Evolutionary conservation across 2,113 vertebrate species (phyloP), one percentile per base, ranked within the genome.

Genomic region (Gymnorhina tibicen): DNA sequence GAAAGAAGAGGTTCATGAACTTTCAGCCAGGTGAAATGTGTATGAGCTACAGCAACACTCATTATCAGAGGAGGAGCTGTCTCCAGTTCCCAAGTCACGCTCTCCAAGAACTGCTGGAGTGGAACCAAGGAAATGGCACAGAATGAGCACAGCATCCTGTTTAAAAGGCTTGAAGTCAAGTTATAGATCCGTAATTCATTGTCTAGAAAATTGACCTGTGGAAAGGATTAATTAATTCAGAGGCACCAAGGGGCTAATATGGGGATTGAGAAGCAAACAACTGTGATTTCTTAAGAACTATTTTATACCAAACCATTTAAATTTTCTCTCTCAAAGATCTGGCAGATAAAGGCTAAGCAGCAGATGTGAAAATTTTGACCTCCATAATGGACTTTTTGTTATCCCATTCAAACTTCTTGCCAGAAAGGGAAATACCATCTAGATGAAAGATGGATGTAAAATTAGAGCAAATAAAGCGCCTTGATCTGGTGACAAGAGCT

Each of bases 1-100:
- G 32, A 95, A 95, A 97, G 64, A 91, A 59, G 55, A 92, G 60
- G 76, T 91, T 96, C 73, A 64, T 1, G 32, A 92, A 95, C 66
- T 95, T 92, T 75, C 53, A 81, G 56, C 37, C 56, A 75, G 86
- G 60, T 96, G 64, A 89, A 91, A 67, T 35, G 58, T 30, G 12
- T 72, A 30, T 14, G 46, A 90, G 58, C 67, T 92, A 55, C 35
- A 95, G 79, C 49, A 93, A 74, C 30, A 23, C 23, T 67, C 47
- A 41, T 84, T 84, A 67, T 81, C 86, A 91, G 83, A 92, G 91
- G 56, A 95, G 59, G 56, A 87, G 76, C 59, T 9, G 2, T 44
- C 89, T 89, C 56, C 52, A 50, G 22, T 60, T 92, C 94, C 47
- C 69, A 74, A 89, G 80, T 17, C 72, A 24, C 0, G 3, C 44